A percentile compares a stretch with the other conserved stretches of the same genome.
phyloP scores from a whole-genome alignment of 1,140 invertebrate genomes.

The Goniozus legneri region DNA sequence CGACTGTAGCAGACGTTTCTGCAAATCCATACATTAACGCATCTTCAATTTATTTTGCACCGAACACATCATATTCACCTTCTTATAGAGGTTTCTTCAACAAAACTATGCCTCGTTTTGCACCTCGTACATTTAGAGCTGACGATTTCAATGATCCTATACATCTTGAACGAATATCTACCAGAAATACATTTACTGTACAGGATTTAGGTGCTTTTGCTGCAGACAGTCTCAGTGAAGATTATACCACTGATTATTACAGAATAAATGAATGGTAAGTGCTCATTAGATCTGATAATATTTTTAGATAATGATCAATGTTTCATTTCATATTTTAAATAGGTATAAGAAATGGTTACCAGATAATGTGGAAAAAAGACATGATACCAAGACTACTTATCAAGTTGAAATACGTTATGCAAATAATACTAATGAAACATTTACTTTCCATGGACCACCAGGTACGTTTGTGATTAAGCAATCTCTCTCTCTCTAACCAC shows the following conservation, averaged over 20 bases:
- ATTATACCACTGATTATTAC: slow-evolving; percentile 90
- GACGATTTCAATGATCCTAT: slow-evolving; percentile 95
- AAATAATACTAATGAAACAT: slow-evolving; percentile 94
- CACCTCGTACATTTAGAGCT: slow-evolving; percentile 84
- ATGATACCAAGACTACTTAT: slow-evolving; percentile 93
- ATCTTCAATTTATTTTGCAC: slow-evolving; percentile 90
- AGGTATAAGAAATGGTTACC: slow-evolving; percentile 82
- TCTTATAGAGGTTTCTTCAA: slow-evolving; percentile 96
- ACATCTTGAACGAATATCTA: slow-evolving; percentile 87
- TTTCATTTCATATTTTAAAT: slow-evolving; percentile 22
- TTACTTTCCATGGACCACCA: slow-evolving; percentile 90
- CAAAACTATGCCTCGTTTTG: slow-evolving; percentile 92
- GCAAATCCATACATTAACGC: slow-evolving; percentile 90
- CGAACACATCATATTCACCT: slow-evolving; percentile 90
- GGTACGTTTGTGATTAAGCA: slow-evolving; percentile 57
- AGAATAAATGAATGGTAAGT: slow-evolving; percentile 86
- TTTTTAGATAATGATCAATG: neutral
- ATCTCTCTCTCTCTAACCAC: neutral
- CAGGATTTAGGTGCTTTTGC: slow-evolving; percentile 81
- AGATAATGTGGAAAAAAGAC: slow-evolving; percentile 73
- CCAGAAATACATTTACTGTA: slow-evolving; percentile 81
- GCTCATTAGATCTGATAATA: slow-evolving; percentile 3
- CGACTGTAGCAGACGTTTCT: slow-evolving; percentile 91
- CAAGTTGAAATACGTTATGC: slow-evolving; percentile 88
- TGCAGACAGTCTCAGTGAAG: slow-evolving; percentile 67